Conservation (phyloP, 2,888 invertebrate species). For the Portevinia maculata region DNA sequence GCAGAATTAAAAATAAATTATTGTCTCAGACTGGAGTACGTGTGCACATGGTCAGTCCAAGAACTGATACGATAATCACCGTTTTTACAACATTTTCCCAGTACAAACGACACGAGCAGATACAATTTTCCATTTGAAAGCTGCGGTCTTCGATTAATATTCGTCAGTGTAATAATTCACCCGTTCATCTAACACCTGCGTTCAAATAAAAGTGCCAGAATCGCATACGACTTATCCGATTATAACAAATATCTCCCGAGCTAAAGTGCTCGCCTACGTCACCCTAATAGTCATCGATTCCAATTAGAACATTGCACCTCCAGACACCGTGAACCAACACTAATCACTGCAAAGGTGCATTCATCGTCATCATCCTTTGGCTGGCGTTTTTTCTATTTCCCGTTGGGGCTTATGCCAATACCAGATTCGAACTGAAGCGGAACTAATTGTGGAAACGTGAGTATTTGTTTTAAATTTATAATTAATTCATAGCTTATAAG, state of each 20-base stretch:
- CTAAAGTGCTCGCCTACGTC: conserved; percentile 43
- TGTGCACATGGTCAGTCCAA: conserved; percentile 27
- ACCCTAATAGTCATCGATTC: conserved; percentile 55
- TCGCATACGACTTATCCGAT: conserved; percentile 42
- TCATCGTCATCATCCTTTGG: conserved; percentile 53
- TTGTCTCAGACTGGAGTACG: conserved; percentile 40
- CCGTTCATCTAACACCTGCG: conserved; percentile 67
- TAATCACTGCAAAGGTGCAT: conserved; percentile 10
- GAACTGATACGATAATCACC: conserved; percentile 52
- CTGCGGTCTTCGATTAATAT: conserved; percentile 32
- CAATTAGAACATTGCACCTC: conserved; percentile 40
- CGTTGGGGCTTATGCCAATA: neutral
- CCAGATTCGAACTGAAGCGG: conserved; percentile 59
- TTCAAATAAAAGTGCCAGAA: conserved; percentile 51
- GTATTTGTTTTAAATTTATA: conserved; percentile 48
- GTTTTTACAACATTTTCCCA: conserved; percentile 57
- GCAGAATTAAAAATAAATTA: conserved; percentile 58
- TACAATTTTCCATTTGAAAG: conserved; percentile 52
- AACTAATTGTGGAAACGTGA: conserved; percentile 65
- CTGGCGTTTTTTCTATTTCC: neutral
- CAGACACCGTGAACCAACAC: conserved; percentile 40
- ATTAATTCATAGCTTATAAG: conserved; percentile 62
- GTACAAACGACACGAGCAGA: conserved; percentile 42
- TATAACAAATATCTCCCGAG: conserved; percentile 5
- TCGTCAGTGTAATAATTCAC: conserved; percentile 57